Evolutionary conservation across 2,888 invertebrate species (phyloP), one percentile per base, ranked within the genome.

Genomic region (Lysandra coridon): DNA sequence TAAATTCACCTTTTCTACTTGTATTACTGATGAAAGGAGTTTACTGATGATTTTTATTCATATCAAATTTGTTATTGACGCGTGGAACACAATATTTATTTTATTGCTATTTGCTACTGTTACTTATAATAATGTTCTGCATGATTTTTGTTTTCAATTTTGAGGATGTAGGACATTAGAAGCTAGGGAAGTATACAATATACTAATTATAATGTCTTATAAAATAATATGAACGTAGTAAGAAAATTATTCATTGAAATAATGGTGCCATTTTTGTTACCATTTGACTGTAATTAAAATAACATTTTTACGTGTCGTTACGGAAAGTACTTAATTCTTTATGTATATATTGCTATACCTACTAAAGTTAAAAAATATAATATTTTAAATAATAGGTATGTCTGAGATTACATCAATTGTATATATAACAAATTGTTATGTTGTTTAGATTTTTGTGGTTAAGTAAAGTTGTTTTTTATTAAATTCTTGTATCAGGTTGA

Each of bases 261-360:
- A 89, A 86, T 92, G 92, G 92, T 92, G 93, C 93, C 93, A 93
- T 93, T 84, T 83, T 81, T 86, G 93, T 93, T 93, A 93, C 93
- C 93, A 92, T 92, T 91, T 86, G 84, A 86, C 78, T 86, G 81
- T 84, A 82, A 83, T 81, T 78, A 78, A 30, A 73, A 73, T 53
- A 73, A 53, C 57, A 37, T 57, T 73, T 78, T 77, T 23, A 77
- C 49, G 49, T 49, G 14, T 78, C 40, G 73, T 62, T 62, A 37
- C 37, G 73, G 23, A 12, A 73, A 75, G 80, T 80, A 80, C 79
- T 80, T 80, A 80, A 79, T 73, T 74, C 77, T 78, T 69, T 76
- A 33, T 33, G 14, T 76, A 76, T 53, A 49, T 57, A 76, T 23
- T 33, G 12, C 30, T 76, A 30, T 33, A 23, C 0, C 23, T 23